phyloP scores from a whole-genome alignment of 2,797 vertebrate species.

The Galagoides demidoff region DNA sequence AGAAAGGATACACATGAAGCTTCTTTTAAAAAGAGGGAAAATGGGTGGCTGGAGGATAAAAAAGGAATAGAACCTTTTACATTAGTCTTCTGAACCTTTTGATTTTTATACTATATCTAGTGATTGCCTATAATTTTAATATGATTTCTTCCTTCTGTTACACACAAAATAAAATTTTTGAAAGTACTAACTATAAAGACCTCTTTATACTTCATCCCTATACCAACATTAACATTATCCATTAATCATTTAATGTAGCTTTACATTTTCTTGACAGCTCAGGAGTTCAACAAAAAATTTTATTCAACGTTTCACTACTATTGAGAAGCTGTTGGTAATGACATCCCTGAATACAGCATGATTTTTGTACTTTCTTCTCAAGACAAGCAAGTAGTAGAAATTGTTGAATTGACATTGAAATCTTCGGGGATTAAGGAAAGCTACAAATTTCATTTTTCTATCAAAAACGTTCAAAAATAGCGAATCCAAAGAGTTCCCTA shows the following conservation, averaged over 20 bases:
- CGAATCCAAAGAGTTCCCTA: not conserved
- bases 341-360: conserved; percentile 13
- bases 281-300: conserved; percentile 43
- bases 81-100: conserved; percentile 42
- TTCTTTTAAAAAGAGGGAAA: not conserved
- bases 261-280: conserved; percentile 39
- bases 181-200: conserved; percentile 51
- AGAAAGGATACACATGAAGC: not conserved
- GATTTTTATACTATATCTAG: conserved; percentile 22
- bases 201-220: conserved; percentile 16
- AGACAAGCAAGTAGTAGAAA: conserved; percentile 37
- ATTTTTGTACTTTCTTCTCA: conserved; percentile 32
- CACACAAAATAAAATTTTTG: conserved; percentile 10
- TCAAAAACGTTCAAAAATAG: conserved; percentile 30
- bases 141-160: not conserved
- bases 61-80: conserved; percentile 22
- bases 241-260: conserved; percentile 29
- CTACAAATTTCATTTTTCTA: conserved; percentile 43
- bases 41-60: not conserved
- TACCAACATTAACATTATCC: conserved; percentile 46
- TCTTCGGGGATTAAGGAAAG: conserved; percentile 10
- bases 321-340: conserved; percentile 36
- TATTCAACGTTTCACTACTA: conserved; percentile 35
- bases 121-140: conserved; percentile 27
- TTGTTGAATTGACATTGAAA: not conserved